A percentile compares a stretch with the other conserved stretches of the same genome.
These are phyloP conservation scores for Ichneumon xanthorius DNA, from an alignment of 2,888 invertebrate genomes.

Conservation along the genomic window DNA sequence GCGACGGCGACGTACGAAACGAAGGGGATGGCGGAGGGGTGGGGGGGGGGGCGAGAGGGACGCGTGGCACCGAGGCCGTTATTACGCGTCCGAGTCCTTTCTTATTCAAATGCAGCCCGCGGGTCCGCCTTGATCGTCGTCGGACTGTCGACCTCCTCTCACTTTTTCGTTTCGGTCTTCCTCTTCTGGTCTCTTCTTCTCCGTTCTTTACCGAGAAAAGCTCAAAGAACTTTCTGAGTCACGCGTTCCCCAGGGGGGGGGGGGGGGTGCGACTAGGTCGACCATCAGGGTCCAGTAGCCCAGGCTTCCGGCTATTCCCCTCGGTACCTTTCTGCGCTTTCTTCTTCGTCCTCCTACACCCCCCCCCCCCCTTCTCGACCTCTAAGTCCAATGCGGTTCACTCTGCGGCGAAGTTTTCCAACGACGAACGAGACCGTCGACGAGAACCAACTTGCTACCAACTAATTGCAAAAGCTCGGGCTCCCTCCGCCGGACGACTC, in stretches of 20 bases:
- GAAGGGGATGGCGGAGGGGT: constrained; percentile 42
- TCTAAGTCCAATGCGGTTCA: constrained; percentile 31
- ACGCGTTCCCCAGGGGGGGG: constrained; percentile 59
- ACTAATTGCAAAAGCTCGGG: constrained; percentile 57
- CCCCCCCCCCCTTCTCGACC: not conserved
- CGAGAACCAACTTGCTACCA: constrained; percentile 45
- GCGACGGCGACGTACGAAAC: constrained; percentile 35
- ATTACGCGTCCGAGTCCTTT: constrained; percentile 69
- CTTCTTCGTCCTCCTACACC: constrained; percentile 8
- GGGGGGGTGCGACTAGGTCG: constrained; percentile 43
- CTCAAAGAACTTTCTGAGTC: constrained; percentile 64
- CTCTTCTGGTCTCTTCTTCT: constrained; percentile 8
- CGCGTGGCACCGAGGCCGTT: constrained; percentile 65
- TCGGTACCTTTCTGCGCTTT: constrained; percentile 6
- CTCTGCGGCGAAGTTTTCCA: constrained; percentile 49
- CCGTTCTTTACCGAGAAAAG: constrained; percentile 46
- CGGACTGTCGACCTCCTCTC: constrained; percentile 13
- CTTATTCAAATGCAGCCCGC: constrained; percentile 69
- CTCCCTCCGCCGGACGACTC: constrained; percentile 25
- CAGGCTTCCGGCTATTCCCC: constrained; percentile 36
- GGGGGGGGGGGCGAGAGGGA: constrained; percentile 34
- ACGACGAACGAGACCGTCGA: constrained; percentile 37
- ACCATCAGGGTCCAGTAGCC: constrained; percentile 47
- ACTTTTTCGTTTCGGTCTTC: constrained; percentile 12
- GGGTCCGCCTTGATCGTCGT: constrained; percentile 60